phyloP scores from a whole-genome alignment of 2,797 vertebrate species.

The Phoxinus dragarum region DNA sequence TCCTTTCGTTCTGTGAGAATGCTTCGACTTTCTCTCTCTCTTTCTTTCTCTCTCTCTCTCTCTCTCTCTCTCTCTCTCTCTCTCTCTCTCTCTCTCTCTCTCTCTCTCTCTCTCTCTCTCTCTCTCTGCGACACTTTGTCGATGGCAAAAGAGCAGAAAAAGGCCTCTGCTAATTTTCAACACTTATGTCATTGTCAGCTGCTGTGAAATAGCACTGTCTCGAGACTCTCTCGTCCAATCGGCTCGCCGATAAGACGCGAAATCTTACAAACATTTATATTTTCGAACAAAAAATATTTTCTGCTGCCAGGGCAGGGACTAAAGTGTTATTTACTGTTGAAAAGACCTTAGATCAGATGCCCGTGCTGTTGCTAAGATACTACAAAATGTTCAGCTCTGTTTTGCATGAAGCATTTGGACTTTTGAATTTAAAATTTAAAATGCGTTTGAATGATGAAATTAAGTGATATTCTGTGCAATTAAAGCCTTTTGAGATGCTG shows the following conservation, averaged over 20 bases:
- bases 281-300: background rate
- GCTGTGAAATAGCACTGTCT: constrained; percentile 9
- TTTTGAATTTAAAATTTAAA: constrained; percentile 11
- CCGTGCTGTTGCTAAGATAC: constrained; percentile 52
- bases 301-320: background rate
- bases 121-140: background rate
- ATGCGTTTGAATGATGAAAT: constrained; percentile 18
- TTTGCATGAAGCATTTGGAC: constrained; percentile 22
- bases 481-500: constrained; percentile 2
- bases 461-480: background rate
- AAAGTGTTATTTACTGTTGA: constrained; percentile 31
- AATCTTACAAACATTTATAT: constrained; percentile 23
- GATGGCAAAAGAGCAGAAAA: constrained; percentile 9
- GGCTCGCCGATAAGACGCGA: background rate
- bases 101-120: too few relatives aligned
- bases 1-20: constrained; percentile 59
- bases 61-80: too few relatives aligned
- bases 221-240: background rate
- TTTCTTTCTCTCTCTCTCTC: constrained; percentile 62
- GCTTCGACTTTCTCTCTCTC: constrained; percentile 46
- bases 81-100: constrained; percentile 52
- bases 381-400: constrained; percentile 21
- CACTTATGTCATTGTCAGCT: constrained; percentile 29
- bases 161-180: constrained; percentile 17
- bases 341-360: constrained; percentile 14